Conservation (phyloP, 2,797 vertebrate genomes). For the Scleropages formosus region DNA sequence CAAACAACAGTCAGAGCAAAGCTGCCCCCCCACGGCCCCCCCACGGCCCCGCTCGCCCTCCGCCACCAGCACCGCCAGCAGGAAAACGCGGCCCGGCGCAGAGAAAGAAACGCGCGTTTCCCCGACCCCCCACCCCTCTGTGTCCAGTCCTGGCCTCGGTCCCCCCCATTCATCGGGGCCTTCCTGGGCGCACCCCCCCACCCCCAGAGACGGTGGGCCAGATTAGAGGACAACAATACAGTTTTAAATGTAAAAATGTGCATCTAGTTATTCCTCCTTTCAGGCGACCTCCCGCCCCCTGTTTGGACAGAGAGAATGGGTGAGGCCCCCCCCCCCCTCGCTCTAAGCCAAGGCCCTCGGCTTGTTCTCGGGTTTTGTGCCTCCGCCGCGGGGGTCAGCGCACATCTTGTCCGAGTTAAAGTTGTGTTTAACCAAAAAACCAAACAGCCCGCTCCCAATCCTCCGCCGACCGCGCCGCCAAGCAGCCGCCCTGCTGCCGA, state of each 20-base stretch:
- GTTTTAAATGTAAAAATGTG: slow-evolving; percentile 97
- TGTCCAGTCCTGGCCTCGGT: slow-evolving; percentile 58
- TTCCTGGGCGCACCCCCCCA: slow-evolving; percentile 53
- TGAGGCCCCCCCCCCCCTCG: slow-evolving; percentile 44
- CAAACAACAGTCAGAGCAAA: slow-evolving; percentile 97
- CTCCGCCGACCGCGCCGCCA: too few relatives aligned
- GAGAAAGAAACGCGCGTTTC: slow-evolving; percentile 96
- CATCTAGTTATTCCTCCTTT: slow-evolving; percentile 79
- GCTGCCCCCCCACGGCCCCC: slow-evolving; percentile 62
- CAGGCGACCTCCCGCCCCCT: neutral
- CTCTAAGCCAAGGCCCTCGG: too few relatives aligned
- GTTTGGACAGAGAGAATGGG: slow-evolving; percentile 61
- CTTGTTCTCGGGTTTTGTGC: slow-evolving; percentile 18
- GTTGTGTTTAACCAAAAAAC: neutral
- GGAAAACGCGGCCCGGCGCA: slow-evolving; percentile 50
- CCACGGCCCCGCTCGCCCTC: slow-evolving; percentile 46
- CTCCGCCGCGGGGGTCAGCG: neutral
- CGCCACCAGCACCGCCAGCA: neutral
- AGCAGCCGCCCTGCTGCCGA: too few relatives aligned
- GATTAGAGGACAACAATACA: slow-evolving; percentile 96
- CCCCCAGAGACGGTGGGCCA: slow-evolving; percentile 96
- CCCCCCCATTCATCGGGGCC: slow-evolving; percentile 53
- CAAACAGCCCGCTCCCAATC: neutral
- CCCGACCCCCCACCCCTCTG: slow-evolving; percentile 67
- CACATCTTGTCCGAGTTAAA: neutral